These are phyloP conservation scores for Microctenopoma stevenorrisi DNA, from an alignment of 2,797 vertebrate genomes.

Conservation along the genomic window DNA sequence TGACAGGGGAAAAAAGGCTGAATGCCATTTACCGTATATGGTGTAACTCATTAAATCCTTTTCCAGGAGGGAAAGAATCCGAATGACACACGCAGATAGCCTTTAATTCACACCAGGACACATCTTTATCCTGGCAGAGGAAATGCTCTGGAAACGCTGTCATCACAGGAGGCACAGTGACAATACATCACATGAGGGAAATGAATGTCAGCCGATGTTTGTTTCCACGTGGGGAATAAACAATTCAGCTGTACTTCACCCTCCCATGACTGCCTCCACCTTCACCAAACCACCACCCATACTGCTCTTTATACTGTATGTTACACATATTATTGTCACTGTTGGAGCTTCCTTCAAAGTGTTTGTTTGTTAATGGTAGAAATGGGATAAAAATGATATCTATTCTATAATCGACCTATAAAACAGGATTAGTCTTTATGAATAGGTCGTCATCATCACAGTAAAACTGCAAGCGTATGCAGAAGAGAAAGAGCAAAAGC, in stretches of 20 bases:
- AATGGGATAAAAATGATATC: too few relatives aligned
- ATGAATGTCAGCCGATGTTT: not conserved
- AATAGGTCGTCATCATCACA: not conserved
- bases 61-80: not conserved
- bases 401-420: too few relatives aligned
- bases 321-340: too few relatives aligned
- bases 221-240: not conserved
- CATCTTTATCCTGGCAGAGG: slow-evolving; percentile 27
- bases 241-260: not conserved
- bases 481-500: too few relatives aligned
- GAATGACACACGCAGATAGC: not conserved
- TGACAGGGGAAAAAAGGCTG: fast-evolving
- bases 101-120: not conserved
- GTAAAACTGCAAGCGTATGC: too few relatives aligned
- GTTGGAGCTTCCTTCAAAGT: not conserved
- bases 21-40: not conserved
- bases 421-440: too few relatives aligned
- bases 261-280: too few relatives aligned
- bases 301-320: not conserved
- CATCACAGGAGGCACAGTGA: not conserved
- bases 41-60: not conserved
- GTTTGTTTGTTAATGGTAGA: too few relatives aligned
- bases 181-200: not conserved
- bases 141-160: not conserved
- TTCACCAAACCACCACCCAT: too few relatives aligned